A percentile compares a stretch with the other conserved stretches of the same genome.
These are phyloP conservation scores for Tetragnatha versicolor DNA, from an alignment of 1,140 invertebrate genomes.

Conservation along the genomic window DNA sequence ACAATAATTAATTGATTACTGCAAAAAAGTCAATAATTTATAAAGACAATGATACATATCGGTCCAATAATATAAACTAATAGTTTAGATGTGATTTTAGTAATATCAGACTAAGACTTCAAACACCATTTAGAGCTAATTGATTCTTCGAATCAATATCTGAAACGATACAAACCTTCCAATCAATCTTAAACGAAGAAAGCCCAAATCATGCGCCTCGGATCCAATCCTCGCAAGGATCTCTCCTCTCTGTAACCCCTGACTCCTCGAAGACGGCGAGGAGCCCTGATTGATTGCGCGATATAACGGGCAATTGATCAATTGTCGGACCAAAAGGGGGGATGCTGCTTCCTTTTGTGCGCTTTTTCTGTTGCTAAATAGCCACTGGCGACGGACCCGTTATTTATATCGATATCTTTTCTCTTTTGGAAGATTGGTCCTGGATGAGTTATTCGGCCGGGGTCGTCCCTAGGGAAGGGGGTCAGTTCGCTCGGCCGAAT, in stretches of 20 bases:
- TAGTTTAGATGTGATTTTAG: too few relatives aligned
- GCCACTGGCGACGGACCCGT: neutral
- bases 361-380: slow-evolving; percentile 15
- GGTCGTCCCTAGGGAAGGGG: too few relatives aligned
- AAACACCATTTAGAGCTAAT: too few relatives aligned
- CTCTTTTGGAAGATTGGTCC: neutral
- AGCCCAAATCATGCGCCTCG: neutral
- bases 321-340: neutral
- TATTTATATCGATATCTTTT: too few relatives aligned
- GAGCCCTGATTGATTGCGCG: slow-evolving; percentile 4
- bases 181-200: neutral
- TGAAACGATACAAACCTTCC: neutral
- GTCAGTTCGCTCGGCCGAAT: too few relatives aligned
- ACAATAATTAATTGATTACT: too few relatives aligned
- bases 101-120: too few relatives aligned
- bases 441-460: too few relatives aligned
- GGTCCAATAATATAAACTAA: too few relatives aligned
- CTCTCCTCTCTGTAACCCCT: slow-evolving; percentile 5
- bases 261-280: neutral
- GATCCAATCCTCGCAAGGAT: neutral
- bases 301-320: slow-evolving; percentile 22
- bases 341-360: slow-evolving; percentile 9
- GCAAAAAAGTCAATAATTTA: too few relatives aligned
- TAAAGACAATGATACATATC: too few relatives aligned
- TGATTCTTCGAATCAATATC: too few relatives aligned